Evolutionary conservation across 2,113 vertebrate species (phyloP).

Genomic region (Lampris megalopsis): DNA sequence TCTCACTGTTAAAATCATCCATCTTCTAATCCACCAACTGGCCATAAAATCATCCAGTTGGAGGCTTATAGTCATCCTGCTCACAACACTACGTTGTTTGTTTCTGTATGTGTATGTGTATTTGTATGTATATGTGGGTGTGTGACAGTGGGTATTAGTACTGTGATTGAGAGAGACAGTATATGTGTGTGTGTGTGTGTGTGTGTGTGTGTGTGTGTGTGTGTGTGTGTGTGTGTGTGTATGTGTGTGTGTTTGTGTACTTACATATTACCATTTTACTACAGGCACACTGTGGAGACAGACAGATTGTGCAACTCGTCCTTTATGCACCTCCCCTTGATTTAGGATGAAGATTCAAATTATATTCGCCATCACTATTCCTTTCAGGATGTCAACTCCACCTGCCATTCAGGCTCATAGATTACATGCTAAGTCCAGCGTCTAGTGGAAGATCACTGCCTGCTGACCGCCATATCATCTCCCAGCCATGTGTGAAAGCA

Average conservation of each 20-base stretch:
- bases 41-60: background rate
- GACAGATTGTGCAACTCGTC: background rate
- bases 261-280: background rate
- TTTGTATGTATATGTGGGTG: background rate
- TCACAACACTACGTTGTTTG: background rate
- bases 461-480: conserved; percentile 13
- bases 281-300: background rate
- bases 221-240: background rate
- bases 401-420: background rate
- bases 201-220: no score
- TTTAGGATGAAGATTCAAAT: background rate
- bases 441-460: background rate
- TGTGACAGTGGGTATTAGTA: conserved; percentile 7
- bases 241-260: background rate
- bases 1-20: background rate
- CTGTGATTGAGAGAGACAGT: background rate
- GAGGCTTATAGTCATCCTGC: background rate
- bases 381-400: background rate
- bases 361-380: background rate
- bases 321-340: background rate
- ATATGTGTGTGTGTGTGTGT: background rate
- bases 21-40: background rate
- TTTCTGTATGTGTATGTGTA: conserved; percentile 1
- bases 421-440: background rate
- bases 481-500: conserved; percentile 26